Evolutionary conservation across 2,888 invertebrate species (phyloP), one percentile per base, ranked within the genome.

Genomic region (Dascillus cervinus): DNA sequence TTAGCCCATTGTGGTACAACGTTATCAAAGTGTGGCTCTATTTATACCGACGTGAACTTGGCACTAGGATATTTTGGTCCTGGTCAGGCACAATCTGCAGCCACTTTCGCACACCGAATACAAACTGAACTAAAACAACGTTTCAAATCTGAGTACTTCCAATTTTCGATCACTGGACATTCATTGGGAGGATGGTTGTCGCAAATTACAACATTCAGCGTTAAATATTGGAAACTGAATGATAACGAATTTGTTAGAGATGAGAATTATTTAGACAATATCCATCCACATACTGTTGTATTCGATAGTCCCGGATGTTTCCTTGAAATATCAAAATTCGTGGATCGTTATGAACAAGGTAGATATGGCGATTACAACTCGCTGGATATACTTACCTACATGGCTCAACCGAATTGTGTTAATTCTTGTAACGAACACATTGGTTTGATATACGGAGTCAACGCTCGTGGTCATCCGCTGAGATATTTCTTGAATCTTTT

Each of bases 161-260:
- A 30, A 17, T 27, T 36, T 14, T 36, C 36, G 19, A 39, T 35
- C n/a, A 35, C 39, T 9, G 36, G 36, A 2, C 39, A 39, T 25
- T 39, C 39, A 2, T 29, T 39, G 19, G 39, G 39, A 9, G 39
- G 34, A n/a, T 39, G 39, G 39, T 27, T 39, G n/a, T 34, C 32
- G 4, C 39, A 39, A 10, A 13, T 34, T 9, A 32, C 29, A 2
- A 34, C 34, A 1, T 39, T 39, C 12, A 39, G 32, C 3, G 20
- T 29, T 2, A 39, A 39, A 23, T 39, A 34, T 13, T 39, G 34
- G 22, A 34, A 14, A 14, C 3, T 11, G n/a, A 4, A 25, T 9
- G 20, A 25, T 9, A 11, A 26, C n/a, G 11, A 25, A 9, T 39
- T 39, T 26, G 13, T 34, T 5, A 30, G 21, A 28, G 31, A 39